phyloP scores from a whole-genome alignment of 1,140 invertebrate species.

The Dendrolimus kikuchii region DNA sequence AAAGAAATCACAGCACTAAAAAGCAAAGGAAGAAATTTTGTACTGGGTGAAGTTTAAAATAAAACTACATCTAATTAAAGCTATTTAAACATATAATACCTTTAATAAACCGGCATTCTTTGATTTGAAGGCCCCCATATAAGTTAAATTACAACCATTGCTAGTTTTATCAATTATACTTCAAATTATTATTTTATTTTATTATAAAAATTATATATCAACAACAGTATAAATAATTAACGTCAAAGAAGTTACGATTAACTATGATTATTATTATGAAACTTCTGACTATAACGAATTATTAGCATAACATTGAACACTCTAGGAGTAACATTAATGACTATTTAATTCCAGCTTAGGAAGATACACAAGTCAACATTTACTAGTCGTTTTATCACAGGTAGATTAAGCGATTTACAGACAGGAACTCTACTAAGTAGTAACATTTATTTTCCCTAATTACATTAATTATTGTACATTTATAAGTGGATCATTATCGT shows the following conservation, averaged over 20 bases:
- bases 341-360: slow-evolving; percentile 40
- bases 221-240: slow-evolving; percentile 23
- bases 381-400: slow-evolving; percentile 62
- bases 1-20: no score
- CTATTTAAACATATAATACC: slow-evolving; percentile 31
- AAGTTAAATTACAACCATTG: slow-evolving; percentile 19
- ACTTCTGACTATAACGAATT: slow-evolving; percentile 24
- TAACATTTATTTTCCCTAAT: slow-evolving; percentile 30
- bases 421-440: slow-evolving; percentile 58
- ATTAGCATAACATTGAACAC: slow-evolving; percentile 30
- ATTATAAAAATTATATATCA: slow-evolving; percentile 15
- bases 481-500: slow-evolving; percentile 25
- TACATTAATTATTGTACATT: slow-evolving; percentile 22
- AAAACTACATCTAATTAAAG: no score
- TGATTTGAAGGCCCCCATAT: slow-evolving; percentile 64
- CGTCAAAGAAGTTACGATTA: slow-evolving; percentile 13
- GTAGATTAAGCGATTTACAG: slow-evolving; percentile 58
- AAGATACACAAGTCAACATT: slow-evolving; percentile 39
- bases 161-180: background rate
- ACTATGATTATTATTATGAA: slow-evolving; percentile 17
- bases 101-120: slow-evolving; percentile 54
- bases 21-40: no score
- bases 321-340: slow-evolving; percentile 30
- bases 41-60: no score
- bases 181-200: slow-evolving; percentile 7